Conservation (phyloP, 2,888 invertebrate genomes). For the Marasmarcha lunaedactyla region DNA sequence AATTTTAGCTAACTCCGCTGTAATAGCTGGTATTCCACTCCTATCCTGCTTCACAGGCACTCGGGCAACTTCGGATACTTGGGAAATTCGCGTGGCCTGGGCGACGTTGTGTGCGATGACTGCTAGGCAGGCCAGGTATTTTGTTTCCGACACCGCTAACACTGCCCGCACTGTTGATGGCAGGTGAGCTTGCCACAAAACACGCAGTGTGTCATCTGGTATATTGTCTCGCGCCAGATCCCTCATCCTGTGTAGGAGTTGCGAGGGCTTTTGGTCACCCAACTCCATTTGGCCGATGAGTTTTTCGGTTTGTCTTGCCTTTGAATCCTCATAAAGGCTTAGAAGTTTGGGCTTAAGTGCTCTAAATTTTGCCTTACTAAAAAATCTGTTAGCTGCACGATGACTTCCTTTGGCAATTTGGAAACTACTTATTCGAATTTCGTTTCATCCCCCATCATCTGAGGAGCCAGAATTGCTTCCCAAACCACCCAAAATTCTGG, state of each 20-base stretch:
- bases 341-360: slow-evolving; percentile 11
- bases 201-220: slow-evolving; percentile 5
- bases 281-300: slow-evolving; percentile 13
- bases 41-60: background rate
- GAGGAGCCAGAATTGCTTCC: slow-evolving; percentile 13
- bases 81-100: background rate
- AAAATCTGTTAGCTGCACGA: slow-evolving; percentile 17
- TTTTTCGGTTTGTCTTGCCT: slow-evolving; percentile 8
- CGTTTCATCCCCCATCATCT: slow-evolving; percentile 11
- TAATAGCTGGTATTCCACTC: background rate
- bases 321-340: slow-evolving; percentile 11
- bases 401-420: slow-evolving; percentile 15
- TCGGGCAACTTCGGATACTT: too few relatives aligned
- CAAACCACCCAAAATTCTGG: slow-evolving; percentile 21
- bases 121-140: background rate
- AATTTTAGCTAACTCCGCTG: background rate
- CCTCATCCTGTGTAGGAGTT: slow-evolving; percentile 10
- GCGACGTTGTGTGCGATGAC: background rate
- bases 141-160: background rate
- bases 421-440: slow-evolving; percentile 14
- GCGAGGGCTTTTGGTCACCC: slow-evolving; percentile 7
- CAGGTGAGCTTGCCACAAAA: slow-evolving; percentile 5
- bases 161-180: slow-evolving; percentile 1
- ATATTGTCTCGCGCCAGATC: slow-evolving; percentile 7
- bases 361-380: slow-evolving; percentile 13